These are phyloP conservation scores for Acanthosepion lycidas DNA, from an alignment of 2,888 invertebrate genomes.

Conservation along the genomic window DNA sequence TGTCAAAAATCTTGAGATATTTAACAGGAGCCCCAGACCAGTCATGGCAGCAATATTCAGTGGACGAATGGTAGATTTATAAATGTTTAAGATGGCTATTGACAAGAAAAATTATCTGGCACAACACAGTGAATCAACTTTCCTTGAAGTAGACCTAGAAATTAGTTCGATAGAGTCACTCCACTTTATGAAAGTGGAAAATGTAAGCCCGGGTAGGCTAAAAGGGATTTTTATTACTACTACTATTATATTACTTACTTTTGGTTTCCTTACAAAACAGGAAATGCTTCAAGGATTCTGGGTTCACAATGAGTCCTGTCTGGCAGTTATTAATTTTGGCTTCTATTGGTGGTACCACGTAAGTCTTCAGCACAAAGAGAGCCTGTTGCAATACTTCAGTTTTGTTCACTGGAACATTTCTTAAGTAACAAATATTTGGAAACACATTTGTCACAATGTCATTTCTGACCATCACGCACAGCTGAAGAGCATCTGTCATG, in stretches of 20 bases:
- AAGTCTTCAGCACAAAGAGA: background rate
- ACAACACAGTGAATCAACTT: no score
- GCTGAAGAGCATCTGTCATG: background rate
- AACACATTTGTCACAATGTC: background rate
- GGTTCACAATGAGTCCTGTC: background rate
- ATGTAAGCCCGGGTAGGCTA: no score
- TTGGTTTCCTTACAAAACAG: background rate
- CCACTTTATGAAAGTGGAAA: no score
- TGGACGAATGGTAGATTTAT: no score
- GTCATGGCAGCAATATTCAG: no score
- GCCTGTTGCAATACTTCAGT: background rate
- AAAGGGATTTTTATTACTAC: no score
- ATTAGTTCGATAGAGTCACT: no score
- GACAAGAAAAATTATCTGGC: no score
- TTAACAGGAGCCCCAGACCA: no score
- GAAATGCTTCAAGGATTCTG: slow-evolving; percentile 4
- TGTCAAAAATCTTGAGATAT: no score
- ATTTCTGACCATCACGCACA: background rate
- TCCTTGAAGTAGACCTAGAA: no score
- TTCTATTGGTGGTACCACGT: background rate
- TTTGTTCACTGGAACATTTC: background rate
- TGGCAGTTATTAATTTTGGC: background rate
- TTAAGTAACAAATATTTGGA: background rate
- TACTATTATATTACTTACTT: background rate
- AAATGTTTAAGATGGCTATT: no score